Evolutionary conservation across 2,113 vertebrate species (phyloP), one percentile per base, ranked within the genome.

Genomic region (Hyperopisus bebe): DNA sequence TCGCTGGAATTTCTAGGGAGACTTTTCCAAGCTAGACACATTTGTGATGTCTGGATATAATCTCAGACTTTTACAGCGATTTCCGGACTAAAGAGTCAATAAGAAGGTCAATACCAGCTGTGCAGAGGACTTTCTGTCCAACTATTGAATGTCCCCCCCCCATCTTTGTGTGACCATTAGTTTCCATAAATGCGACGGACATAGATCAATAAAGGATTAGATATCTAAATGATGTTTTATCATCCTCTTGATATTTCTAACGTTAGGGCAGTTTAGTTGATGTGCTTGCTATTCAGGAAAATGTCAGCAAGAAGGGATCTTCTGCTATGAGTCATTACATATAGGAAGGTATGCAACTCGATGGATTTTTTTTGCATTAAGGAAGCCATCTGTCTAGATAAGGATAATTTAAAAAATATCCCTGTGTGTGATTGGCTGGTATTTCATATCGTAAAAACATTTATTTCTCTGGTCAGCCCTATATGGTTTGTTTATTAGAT

Each of bases 81-180:
- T 82, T 89, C 83, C 66, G 88, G 85, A 90, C 88, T 27, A 70
- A 46, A 82, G 86, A 91, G 91, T 91, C 92, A 90, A 92, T 91
- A 88, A 39, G 48, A 39, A 58, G 87, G 80, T 91, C 89, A 82
- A 92, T 91, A 90, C 82, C 89, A 48, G 70, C 82, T 89, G 86
- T 88, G 89, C 90, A 86, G 82, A 70, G 62, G 90, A 90, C 88
- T 90, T 66, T 85, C 42, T 89, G 89, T 89, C 89, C 66, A 66
- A 90, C 84, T 58, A 89, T 74, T 89, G 82, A 84, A 90, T n/a
- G 44, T 89, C 58, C 66, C 62, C 58, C 53, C n/a, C 66, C 39
- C n/a, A 44, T 70, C n/a, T 84, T 70, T 21, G 82, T 70, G 86
- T 80, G 90, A 86, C 88, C 90, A 91, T 91, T 91, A 88, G 86